phyloP scores from a whole-genome alignment of 2,888 invertebrate species.

The Tachina lurida region DNA sequence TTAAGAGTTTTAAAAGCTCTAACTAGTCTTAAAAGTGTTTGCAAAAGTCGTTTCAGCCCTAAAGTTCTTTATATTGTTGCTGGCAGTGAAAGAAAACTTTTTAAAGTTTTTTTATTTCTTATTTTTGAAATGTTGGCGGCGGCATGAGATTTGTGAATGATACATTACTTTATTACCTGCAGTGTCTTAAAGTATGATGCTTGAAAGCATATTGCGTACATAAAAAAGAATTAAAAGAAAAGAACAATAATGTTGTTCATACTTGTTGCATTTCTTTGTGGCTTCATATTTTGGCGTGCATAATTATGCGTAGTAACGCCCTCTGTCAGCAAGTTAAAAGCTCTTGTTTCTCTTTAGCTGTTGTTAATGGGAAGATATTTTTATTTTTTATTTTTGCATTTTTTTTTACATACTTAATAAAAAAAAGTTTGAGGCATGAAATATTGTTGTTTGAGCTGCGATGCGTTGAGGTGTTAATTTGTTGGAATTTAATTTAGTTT shows the following conservation, averaged over 20 bases:
- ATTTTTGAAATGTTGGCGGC: conserved; percentile 39
- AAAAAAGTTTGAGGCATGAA: conserved; percentile 5
- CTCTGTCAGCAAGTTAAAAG: conserved; percentile 77
- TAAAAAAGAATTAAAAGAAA: not conserved
- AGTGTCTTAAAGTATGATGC: conserved; percentile 14
- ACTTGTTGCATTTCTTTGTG: conserved; percentile 2
- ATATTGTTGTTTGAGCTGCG: conserved; percentile 25
- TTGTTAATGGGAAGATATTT: conserved; percentile 3
- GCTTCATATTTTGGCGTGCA: conserved; percentile 71
- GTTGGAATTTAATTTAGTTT: conserved; percentile 9
- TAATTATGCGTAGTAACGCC: conserved; percentile 80
- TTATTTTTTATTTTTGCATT: not conserved
- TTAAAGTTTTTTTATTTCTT: too few species aligned
- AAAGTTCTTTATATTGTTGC: not conserved
- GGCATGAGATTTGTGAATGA: conserved; percentile 73
- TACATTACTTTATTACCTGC: conserved; percentile 79
- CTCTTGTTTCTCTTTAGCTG: conserved; percentile 23
- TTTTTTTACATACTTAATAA: not conserved
- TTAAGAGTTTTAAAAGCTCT: not conserved
- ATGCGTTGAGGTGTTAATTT: conserved; percentile 61
- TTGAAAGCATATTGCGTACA: conserved; percentile 32
- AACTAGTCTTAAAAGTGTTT: not conserved
- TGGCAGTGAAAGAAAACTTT: not conserved
- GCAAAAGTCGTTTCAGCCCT: not conserved
- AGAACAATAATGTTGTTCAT: too few species aligned